Base-by-base conservation (phyloP, 2,113 vertebrate species). In the Campylomormyrus tamandua region DNA sequence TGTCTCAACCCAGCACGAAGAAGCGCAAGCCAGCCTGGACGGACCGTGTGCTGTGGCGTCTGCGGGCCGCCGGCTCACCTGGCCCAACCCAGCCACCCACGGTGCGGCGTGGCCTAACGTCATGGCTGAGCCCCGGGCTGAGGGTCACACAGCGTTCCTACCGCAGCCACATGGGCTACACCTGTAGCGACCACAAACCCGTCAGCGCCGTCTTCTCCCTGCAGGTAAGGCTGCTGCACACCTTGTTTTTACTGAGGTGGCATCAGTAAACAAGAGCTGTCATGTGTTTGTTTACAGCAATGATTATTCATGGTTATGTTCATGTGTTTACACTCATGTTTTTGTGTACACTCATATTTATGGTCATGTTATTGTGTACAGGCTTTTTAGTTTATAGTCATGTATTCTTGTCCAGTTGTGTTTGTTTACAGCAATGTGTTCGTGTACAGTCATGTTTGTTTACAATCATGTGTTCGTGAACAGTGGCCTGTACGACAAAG, bases 1-100 rank as follows among this genome's bases (percentile, higher is more conserved):
- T 39, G 85, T 56, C 31, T 39, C 50, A 3, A 27, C 15, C 90
- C 92, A 99, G 98, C 62, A 94, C 97, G 50, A 99, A 99, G 94
- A 99, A 98, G 91, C 95, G 98, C 90, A 99, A 99, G 93, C 98
- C 98, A 8, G 98, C 98, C 31, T 99, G 98, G 98, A 99, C 98
- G 0, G 98, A 99, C 91, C 97, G 98, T 1, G 98, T 99, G 92
- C 95, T 99, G 53, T 99, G 98, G 98, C 98, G 97, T 93, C 97
- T 98, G 80, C 98, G 98, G 87, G 90, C 95, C 39, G 96, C 96
- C 0, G 92, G 95, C 7, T 95, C 94, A 1, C 95, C 96, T 0
- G 95, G 95, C 21, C 93, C 95, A 1, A 95, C 96, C 24, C 94
- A 94, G 21, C 96, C 95, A 0, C 95, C 97, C 74, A 93, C 94